Evolutionary conservation across 2,888 invertebrate genomes (phyloP).

Genomic region (Cinara cedri): DNA sequence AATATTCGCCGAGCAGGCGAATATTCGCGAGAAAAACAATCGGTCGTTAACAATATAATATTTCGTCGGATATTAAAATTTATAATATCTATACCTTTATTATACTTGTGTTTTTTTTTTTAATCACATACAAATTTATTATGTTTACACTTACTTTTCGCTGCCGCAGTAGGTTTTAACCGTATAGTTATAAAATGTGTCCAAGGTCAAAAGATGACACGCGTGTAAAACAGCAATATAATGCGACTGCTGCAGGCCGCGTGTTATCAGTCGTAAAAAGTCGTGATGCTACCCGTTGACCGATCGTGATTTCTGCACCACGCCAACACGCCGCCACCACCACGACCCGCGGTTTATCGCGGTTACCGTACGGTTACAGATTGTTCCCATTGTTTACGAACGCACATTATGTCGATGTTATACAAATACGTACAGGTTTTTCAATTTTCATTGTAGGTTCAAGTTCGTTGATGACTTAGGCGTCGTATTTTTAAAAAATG

Average conservation of each 20-base stretch:
- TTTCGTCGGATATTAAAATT: constrained; percentile 18
- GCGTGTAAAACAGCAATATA: background rate
- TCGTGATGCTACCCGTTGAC: constrained; percentile 15
- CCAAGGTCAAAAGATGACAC: constrained; percentile 25
- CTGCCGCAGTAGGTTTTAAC: background rate
- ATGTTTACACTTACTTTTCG: constrained; percentile 14
- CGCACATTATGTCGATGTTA: too few species aligned
- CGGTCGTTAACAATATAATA: constrained; percentile 14
- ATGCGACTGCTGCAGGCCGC: background rate
- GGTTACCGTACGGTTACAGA: too few species aligned
- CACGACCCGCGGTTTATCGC: too few species aligned
- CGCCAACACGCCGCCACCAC: too few species aligned
- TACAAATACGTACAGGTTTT: background rate
- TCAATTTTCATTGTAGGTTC: too few species aligned
- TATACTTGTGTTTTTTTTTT: constrained; percentile 12
- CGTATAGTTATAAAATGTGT: background rate
- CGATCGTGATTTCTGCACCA: background rate
- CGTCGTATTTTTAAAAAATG: too few species aligned
- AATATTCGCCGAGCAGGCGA: constrained; percentile 14
- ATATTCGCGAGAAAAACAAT: constrained; percentile 27
- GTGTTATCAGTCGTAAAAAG: constrained; percentile 1
- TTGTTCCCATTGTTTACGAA: background rate
- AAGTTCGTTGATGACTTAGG: too few species aligned
- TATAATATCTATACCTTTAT: background rate
- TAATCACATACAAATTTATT: constrained; percentile 1